Evolutionary conservation across 53 echinoderm and acorn worm species (phyloP).

Genomic region (Pentamera pediparva): DNA sequence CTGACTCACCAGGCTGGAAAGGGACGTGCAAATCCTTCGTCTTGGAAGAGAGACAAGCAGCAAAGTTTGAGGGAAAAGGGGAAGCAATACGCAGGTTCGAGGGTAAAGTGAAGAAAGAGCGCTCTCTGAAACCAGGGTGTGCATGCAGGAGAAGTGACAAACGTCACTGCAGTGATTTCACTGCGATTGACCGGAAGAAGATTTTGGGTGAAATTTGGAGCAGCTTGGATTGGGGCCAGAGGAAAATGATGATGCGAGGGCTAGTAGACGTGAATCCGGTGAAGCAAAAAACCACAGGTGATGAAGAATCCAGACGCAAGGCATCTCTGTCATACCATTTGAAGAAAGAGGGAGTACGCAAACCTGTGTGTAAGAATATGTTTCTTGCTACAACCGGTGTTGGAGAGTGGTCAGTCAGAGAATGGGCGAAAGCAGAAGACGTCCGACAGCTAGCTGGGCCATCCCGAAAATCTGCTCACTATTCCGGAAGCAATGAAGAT

Average conservation of each 20-base stretch:
- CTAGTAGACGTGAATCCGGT: constrained; percentile 9
- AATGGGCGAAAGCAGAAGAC: neutral
- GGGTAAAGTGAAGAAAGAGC: constrained; percentile 10
- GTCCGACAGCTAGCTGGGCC: neutral
- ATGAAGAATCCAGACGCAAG: neutral
- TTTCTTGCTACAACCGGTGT: constrained; percentile 16
- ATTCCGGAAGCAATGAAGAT: constrained; percentile 10
- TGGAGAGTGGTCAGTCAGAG: constrained; percentile 27
- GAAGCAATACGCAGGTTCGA: neutral
- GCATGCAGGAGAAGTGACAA: constrained; percentile 27
- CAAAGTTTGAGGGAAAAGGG: constrained; percentile 27
- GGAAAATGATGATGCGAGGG: constrained; percentile 13
- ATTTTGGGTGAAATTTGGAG: constrained; percentile 12
- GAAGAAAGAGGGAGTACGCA: constrained; percentile 5
- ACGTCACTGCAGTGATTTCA: constrained; percentile 25
- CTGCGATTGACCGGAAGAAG: constrained; percentile 10
- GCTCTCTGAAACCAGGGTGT: constrained; percentile 13
- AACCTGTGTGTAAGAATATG: constrained; percentile 33
- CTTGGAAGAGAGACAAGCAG: neutral
- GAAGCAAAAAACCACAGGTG: constrained; percentile 11
- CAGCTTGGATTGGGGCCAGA: constrained; percentile 28
- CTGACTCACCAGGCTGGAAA: neutral
- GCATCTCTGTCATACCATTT: constrained; percentile 12
- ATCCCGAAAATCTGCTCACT: neutral
- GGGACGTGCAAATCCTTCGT: constrained; percentile 1